Evolutionary conservation across 2,888 invertebrate species (phyloP).

Genomic region (Cosmia pyralina): DNA sequence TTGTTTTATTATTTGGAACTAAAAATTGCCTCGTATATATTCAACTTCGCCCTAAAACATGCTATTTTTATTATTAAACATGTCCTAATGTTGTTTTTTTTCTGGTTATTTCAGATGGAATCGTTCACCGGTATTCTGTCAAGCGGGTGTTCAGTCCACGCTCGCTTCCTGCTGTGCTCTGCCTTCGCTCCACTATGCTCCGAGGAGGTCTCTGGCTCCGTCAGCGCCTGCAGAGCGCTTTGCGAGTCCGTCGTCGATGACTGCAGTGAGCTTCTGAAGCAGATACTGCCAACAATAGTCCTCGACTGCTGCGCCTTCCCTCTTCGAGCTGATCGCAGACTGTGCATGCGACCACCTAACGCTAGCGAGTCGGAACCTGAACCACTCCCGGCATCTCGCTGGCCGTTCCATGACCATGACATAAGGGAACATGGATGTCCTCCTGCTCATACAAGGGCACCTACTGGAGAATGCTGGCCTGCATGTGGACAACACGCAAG

Average conservation of each 20-base stretch:
- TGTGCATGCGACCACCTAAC: slow-evolving; percentile 94
- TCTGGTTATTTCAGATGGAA: slow-evolving; percentile 90
- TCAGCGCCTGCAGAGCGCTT: slow-evolving; percentile 96
- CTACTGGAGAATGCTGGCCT: slow-evolving; percentile 91
- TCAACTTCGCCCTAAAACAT: background rate
- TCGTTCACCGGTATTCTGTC: slow-evolving; percentile 93
- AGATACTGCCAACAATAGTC: slow-evolving; percentile 93
- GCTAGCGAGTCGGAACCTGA: slow-evolving; percentile 85
- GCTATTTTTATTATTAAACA: background rate
- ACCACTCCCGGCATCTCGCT: slow-evolving; percentile 82
- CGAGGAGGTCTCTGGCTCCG: slow-evolving; percentile 95
- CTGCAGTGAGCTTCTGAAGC: slow-evolving; percentile 92
- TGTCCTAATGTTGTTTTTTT: slow-evolving; percentile 68
- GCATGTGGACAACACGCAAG: slow-evolving; percentile 93
- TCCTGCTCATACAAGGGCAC: slow-evolving; percentile 90
- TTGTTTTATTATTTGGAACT: slow-evolving; percentile 7
- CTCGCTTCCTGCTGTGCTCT: slow-evolving; percentile 96
- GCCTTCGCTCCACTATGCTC: slow-evolving; percentile 97
- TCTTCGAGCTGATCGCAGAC: slow-evolving; percentile 91
- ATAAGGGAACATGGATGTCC: slow-evolving; percentile 88
- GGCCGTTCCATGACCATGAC: slow-evolving; percentile 84
- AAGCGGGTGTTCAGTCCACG: slow-evolving; percentile 94
- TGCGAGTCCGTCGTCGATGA: slow-evolving; percentile 94
- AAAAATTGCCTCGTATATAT: too few species aligned
- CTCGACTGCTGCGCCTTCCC: slow-evolving; percentile 95